Conservation (phyloP, 2,113 vertebrate species). For the Andinoacara biseriatus region DNA sequence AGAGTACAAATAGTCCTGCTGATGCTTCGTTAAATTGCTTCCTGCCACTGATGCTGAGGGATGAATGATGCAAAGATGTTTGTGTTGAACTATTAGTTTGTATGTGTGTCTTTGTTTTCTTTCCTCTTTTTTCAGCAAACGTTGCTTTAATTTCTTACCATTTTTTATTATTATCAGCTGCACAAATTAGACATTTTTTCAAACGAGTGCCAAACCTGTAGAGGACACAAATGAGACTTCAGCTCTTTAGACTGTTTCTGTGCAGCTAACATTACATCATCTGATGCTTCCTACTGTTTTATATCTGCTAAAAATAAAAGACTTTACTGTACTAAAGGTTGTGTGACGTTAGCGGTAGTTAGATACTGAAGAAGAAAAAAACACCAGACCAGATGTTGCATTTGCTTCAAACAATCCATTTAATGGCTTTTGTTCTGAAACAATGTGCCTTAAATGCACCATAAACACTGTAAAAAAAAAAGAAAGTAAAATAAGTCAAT, state of each 20-base stretch:
- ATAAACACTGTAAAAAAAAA: too few species aligned
- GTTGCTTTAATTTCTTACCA: background rate
- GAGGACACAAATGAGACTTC: background rate
- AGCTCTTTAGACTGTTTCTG: background rate
- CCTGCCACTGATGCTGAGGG: background rate
- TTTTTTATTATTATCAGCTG: background rate
- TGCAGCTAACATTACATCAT: background rate
- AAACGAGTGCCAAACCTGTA: background rate
- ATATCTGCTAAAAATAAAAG: slow-evolving; percentile 35
- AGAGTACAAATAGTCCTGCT: slow-evolving; percentile 75
- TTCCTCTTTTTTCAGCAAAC: background rate
- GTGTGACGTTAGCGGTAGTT: background rate
- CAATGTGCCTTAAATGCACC: too few species aligned
- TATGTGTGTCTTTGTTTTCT: accelerated
- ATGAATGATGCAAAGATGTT: background rate
- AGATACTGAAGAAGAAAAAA: too few species aligned
- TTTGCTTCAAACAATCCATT: too few species aligned
- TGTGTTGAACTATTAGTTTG: background rate
- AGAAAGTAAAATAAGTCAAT: too few species aligned
- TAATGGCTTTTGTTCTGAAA: too few species aligned
- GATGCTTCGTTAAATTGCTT: background rate
- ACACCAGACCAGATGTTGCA: too few species aligned
- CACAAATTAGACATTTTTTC: background rate
- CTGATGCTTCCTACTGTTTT: background rate
- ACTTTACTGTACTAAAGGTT: slow-evolving; percentile 1